A percentile compares a stretch with the other conserved stretches of the same genome.
phyloP scores from a whole-genome alignment of 2,888 invertebrate species.

The Bibio marci region DNA sequence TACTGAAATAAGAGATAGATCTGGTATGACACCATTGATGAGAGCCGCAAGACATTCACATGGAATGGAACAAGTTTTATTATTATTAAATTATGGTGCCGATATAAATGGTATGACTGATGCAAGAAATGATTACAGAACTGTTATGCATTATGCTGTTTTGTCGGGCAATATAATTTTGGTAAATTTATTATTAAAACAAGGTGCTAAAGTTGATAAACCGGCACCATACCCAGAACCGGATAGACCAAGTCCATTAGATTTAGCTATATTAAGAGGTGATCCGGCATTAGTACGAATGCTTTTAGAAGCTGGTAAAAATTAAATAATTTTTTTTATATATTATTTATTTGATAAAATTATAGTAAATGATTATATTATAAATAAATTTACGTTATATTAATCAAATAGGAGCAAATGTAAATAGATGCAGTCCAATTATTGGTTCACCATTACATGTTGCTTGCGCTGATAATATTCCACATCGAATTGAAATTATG shows the following conservation, averaged over 20 bases:
- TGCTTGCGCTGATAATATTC: slow-evolving; percentile 62
- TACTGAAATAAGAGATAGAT: slow-evolving; percentile 71
- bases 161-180: slow-evolving; percentile 57
- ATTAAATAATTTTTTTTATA: slow-evolving; percentile 10
- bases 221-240: slow-evolving; percentile 37
- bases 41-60: slow-evolving; percentile 67
- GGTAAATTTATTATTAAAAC: slow-evolving; percentile 64
- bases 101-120: slow-evolving; percentile 75
- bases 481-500: slow-evolving; percentile 45
- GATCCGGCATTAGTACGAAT: slow-evolving; percentile 53
- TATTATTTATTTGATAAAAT: slow-evolving; percentile 4
- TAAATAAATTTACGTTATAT: no score
- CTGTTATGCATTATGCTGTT: slow-evolving; percentile 78
- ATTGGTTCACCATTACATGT: slow-evolving; percentile 71
- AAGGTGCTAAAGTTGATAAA: slow-evolving; percentile 57
- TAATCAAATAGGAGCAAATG: slow-evolving; percentile 46
- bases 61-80: slow-evolving; percentile 56
- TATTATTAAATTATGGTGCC: slow-evolving; percentile 64
- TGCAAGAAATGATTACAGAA: slow-evolving; percentile 70
- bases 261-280: slow-evolving; percentile 69
- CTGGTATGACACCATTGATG: slow-evolving; percentile 82
- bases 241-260: slow-evolving; percentile 62
- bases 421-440: slow-evolving; percentile 63
- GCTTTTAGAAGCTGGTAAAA: slow-evolving; percentile 46
- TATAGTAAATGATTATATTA: no score